Evolutionary conservation across 1,140 invertebrate species (phyloP).

Genomic region (Temnothorax curvispinosus): DNA sequence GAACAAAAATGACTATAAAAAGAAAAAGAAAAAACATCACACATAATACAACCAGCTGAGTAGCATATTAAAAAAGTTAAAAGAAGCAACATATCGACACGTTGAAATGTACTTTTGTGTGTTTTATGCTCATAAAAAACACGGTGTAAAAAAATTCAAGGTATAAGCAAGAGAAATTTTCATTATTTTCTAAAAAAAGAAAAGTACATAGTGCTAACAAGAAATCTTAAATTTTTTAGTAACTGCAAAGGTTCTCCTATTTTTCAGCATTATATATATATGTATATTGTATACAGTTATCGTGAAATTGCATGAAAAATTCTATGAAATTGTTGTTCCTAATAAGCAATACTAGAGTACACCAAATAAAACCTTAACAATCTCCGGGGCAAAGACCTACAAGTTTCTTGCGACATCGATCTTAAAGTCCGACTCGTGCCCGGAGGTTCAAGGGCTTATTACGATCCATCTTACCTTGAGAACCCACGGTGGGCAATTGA

Average conservation of each 20-base stretch:
- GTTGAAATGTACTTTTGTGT: not conserved
- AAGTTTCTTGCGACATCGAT: constrained; percentile 72
- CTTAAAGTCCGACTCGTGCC: constrained; percentile 63
- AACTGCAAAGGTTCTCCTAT: not conserved
- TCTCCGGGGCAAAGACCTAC: constrained; percentile 50
- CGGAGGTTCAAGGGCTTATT: constrained; percentile 70
- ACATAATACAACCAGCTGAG: not conserved
- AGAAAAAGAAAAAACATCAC: not conserved
- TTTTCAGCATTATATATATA: not conserved
- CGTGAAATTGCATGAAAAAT: not conserved
- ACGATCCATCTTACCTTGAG: constrained; percentile 73
- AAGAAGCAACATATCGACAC: not conserved
- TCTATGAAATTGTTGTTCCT: not conserved
- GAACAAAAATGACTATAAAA: not conserved
- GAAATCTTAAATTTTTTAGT: not conserved
- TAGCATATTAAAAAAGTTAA: not conserved
- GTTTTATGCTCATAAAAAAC: not conserved
- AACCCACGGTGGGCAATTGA: constrained; percentile 66
- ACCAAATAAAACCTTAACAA: constrained; percentile 68
- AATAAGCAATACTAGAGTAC: constrained; percentile 60
- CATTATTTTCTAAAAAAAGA: not conserved
- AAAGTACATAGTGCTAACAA: too few species aligned
- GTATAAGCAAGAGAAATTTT: not conserved
- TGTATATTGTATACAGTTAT: not conserved
- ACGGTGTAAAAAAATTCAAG: not conserved